These are phyloP conservation scores for Palythoa heliodiscus DNA, from an alignment of 92 coral and sea anemone genomes.

Conservation along the genomic window DNA sequence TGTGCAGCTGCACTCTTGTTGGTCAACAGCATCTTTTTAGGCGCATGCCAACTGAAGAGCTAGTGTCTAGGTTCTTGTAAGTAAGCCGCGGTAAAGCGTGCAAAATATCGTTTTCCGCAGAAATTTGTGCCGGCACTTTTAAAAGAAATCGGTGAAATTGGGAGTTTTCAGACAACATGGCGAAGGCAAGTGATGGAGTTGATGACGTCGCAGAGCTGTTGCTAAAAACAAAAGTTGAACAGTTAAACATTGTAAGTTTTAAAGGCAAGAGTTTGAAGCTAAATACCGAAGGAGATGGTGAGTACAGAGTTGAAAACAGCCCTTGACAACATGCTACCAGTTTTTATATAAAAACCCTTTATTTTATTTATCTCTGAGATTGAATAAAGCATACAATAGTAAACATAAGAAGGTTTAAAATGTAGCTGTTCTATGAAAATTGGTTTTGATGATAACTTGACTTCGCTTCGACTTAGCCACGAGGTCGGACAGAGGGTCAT, in stretches of 20 bases:
- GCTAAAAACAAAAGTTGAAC: conserved; percentile 85
- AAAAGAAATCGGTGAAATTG: background rate
- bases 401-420: too few species aligned
- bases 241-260: conserved; percentile 85
- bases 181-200: conserved; percentile 62
- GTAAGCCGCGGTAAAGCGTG: conserved; percentile 29
- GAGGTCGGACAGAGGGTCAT: too few species aligned
- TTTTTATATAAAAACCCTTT: too few species aligned
- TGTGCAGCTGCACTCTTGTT: background rate
- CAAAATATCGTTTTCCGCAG: background rate
- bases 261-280: conserved; percentile 86
- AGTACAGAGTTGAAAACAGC: conserved; percentile 15
- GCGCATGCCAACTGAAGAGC: conserved; percentile 4
- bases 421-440: too few species aligned
- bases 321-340: too few species aligned
- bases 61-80: conserved; percentile 11
- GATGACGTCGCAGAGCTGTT: conserved; percentile 76
- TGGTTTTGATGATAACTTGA: too few species aligned
- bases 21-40: conserved; percentile 8
- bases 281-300: conserved; percentile 91
- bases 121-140: background rate
- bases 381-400: too few species aligned
- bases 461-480: too few species aligned
- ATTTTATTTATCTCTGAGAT: too few species aligned
- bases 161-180: conserved; percentile 35